phyloP scores from a whole-genome alignment of 2,888 invertebrate genomes.

The Pocota personata region DNA sequence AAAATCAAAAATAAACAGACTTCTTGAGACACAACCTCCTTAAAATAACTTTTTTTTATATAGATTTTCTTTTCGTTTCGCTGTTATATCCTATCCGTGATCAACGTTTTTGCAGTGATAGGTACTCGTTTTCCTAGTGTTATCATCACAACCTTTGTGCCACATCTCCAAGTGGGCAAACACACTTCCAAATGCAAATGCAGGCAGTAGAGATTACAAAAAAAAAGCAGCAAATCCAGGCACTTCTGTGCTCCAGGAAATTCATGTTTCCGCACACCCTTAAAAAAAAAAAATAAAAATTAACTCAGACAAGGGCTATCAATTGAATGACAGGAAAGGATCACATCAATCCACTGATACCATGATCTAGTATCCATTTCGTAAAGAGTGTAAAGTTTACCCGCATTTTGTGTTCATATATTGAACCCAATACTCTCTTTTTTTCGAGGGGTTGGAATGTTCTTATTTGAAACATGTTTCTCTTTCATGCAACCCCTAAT shows the following conservation, averaged over 20 bases:
- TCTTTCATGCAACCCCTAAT: slow-evolving; percentile 62
- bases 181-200: slow-evolving; percentile 59
- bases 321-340: slow-evolving; percentile 46
- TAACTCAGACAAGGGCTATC: slow-evolving; percentile 45
- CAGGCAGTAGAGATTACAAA: slow-evolving; percentile 1
- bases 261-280: slow-evolving; percentile 28
- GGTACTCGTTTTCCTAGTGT: neutral
- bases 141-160: slow-evolving; percentile 3
- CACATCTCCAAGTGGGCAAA: slow-evolving; percentile 47
- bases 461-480: slow-evolving; percentile 40
- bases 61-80: neutral
- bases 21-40: slow-evolving; percentile 62
- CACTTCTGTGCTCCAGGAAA: slow-evolving; percentile 56
- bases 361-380: slow-evolving; percentile 56
- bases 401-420: slow-evolving; percentile 62
- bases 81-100: slow-evolving; percentile 16
- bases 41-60: neutral
- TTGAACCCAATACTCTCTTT: slow-evolving; percentile 45
- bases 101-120: neutral
- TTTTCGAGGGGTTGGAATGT: neutral
- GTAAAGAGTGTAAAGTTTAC: slow-evolving; percentile 2
- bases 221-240: slow-evolving; percentile 33
- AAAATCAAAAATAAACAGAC: slow-evolving; percentile 59
- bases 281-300: neutral
- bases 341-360: slow-evolving; percentile 35